Conservation (phyloP, 1,140 invertebrate species). For the Ectropis grisescens region DNA sequence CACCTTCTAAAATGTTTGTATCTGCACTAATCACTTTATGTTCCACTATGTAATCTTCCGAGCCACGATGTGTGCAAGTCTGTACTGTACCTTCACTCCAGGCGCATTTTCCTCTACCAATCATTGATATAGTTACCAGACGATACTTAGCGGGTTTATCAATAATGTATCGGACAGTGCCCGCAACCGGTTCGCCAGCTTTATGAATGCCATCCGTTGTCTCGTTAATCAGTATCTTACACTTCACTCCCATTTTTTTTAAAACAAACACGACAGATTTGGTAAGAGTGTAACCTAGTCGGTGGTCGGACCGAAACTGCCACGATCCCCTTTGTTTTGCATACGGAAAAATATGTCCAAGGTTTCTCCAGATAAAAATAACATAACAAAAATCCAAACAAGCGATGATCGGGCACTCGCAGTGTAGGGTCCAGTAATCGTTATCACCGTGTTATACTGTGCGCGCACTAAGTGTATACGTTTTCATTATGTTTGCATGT, state of each 20-base stretch:
- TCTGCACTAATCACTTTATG: not conserved
- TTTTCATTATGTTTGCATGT: too few species aligned
- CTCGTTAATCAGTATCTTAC: constrained; percentile 3
- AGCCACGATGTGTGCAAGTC: not conserved
- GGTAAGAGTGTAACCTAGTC: too few species aligned
- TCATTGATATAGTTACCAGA: not conserved
- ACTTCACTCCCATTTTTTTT: constrained; percentile 6
- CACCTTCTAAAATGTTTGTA: not conserved
- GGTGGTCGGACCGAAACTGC: too few species aligned
- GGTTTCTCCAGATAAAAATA: too few species aligned
- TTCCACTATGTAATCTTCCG: not conserved
- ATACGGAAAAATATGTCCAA: too few species aligned
- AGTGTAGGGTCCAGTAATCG: too few species aligned
- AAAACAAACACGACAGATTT: too few species aligned
- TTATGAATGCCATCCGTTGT: not conserved
- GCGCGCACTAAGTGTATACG: too few species aligned
- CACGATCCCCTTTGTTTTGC: too few species aligned
- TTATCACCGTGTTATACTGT: too few species aligned
- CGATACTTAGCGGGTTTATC: constrained; percentile 1
- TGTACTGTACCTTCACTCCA: constrained; percentile 1
- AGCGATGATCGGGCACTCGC: too few species aligned
- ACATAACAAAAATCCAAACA: too few species aligned
- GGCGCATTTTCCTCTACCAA: constrained; percentile 1
- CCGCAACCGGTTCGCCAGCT: constrained; percentile 1
- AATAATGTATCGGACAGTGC: not conserved